A percentile compares a stretch with the other conserved stretches of the same genome.
These are phyloP conservation scores for Magallana gigas DNA, from an alignment of 1,140 invertebrate genomes.

Conservation along the genomic window DNA sequence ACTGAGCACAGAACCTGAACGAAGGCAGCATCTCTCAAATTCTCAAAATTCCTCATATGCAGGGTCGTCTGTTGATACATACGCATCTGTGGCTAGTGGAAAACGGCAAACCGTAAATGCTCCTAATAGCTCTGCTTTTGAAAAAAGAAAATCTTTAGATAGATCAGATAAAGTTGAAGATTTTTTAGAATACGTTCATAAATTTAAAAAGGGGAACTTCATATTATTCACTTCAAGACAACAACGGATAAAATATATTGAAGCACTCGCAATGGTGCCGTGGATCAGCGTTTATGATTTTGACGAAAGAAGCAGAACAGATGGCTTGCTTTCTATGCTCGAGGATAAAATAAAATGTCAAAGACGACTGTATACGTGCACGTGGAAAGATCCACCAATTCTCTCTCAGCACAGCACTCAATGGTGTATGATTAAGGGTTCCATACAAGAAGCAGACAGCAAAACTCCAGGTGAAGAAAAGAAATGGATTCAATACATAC, in stretches of 20 bases:
- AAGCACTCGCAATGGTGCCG: conserved; percentile 52
- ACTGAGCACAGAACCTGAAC: background rate
- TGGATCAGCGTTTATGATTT: conserved; percentile 62
- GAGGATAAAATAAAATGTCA: conserved; percentile 52
- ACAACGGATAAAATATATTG: conserved; percentile 34
- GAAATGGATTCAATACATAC: conserved; percentile 47
- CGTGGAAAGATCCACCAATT: conserved; percentile 54
- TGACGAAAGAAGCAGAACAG: conserved; percentile 51
- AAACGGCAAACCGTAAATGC: background rate
- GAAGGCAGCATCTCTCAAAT: background rate
- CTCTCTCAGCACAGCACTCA: conserved; percentile 53
- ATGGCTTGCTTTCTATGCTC: conserved; percentile 47
- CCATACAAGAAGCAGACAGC: conserved; percentile 50
- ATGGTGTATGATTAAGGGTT: conserved; percentile 60
- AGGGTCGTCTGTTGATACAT: background rate
- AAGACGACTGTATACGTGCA: conserved; percentile 48
- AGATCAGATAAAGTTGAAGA: conserved; percentile 8
- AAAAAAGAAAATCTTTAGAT: background rate
- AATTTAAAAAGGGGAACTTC: conserved; percentile 35
- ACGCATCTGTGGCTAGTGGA: background rate
- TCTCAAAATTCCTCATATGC: background rate
- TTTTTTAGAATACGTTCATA: conserved; percentile 24
- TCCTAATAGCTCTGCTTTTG: background rate
- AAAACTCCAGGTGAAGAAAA: conserved; percentile 20
- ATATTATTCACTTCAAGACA: conserved; percentile 16